Evolutionary conservation across 2,113 vertebrate genomes (phyloP), one percentile per base, ranked within the genome.

Genomic region (Siphamia tubifer): DNA sequence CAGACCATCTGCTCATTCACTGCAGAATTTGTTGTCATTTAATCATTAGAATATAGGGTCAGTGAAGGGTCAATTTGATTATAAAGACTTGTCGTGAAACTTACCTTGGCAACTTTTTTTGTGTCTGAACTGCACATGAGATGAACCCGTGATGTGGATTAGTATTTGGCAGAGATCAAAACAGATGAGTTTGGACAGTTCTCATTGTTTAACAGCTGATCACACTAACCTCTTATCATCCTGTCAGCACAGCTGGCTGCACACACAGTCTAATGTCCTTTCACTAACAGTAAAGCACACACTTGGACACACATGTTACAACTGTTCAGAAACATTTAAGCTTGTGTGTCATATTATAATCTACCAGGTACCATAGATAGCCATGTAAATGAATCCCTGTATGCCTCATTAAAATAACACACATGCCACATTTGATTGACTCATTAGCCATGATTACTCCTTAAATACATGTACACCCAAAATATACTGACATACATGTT

Each of bases 171-270:
- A 45, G 60, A 10, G 30, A 52, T n/a, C 15, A 34, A 39, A 53
- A 31, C 38, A 19, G 30, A 64, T 73, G 24, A 38, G 58, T 63
- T 55, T 52, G 67, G 63, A 67, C 70, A 76, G 62, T 56, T 60
- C 55, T 68, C 17, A 31, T 4, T 0, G 23, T 30, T 11, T 11
- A 68, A 35, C 62, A 62, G 72, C 61, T 71, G 52, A 80, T 74
- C 28, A 34, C 45, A 62, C 49, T 39, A 55, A 73, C 43, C 58
- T 68, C 54, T 28, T 51, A 74, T 82, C 63, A 28, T 60, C 51
- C 56, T 25, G 38, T 45, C 64, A 49, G 48, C 60, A 51, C 2
- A 5, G 42, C 58, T 54, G 15, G 23, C 67, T 66, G 51, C 24
- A 52, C 54, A 56, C 65, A 62, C 48, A 43, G 6, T n/a, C 11